Base-by-base conservation (phyloP, 2,888 invertebrate genomes). In the Caenorhabditis angaria region DNA sequence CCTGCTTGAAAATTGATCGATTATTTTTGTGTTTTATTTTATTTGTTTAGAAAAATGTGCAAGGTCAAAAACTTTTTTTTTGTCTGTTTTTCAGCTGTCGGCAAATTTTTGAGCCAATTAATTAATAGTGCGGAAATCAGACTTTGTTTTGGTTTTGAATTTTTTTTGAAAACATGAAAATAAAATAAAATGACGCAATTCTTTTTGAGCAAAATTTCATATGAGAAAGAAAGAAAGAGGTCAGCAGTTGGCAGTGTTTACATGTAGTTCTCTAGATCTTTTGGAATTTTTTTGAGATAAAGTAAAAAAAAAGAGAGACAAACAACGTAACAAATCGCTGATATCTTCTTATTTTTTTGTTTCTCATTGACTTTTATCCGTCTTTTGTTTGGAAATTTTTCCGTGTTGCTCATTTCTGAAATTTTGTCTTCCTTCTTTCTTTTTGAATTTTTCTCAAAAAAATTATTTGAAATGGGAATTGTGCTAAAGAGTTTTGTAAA, bases 11-110 rank as follows among this genome's bases (percentile, higher is more conserved):
- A 32, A 32, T 8, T 32, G 5, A 32, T 32, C 10, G 32, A 32
- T 48, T 25, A 25, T 54, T 22, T 56, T 56, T 35, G 10, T 20
- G 57, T 56, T 51, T 64, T 32, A 55, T 18, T 35, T 32, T 64
- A 25, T 25, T 35, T 54, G 55, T 62, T 54, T 54, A 55, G 54
- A 55, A 55, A 54, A 62, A n/a, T 6, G 29, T 28, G 25, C 57
- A 28, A 41, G 18, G 14, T 6, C 22, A 32, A 48, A 24, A 50
- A 29, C 51, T 2, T 14, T 27, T 58, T 41, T 41, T 6, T 2
- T 14, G 8, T 12, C 41, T 18, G 10, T 32, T 32, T 32, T 41
- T 14, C 3, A 10, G 18, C 10, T 41, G 41, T 41, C 14, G 14
- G 14, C 10, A 14, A 10, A 41, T 18, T 18, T 41, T 3, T 18